Conservation (phyloP, 2,888 invertebrate genomes). For the Graphium colonna region DNA sequence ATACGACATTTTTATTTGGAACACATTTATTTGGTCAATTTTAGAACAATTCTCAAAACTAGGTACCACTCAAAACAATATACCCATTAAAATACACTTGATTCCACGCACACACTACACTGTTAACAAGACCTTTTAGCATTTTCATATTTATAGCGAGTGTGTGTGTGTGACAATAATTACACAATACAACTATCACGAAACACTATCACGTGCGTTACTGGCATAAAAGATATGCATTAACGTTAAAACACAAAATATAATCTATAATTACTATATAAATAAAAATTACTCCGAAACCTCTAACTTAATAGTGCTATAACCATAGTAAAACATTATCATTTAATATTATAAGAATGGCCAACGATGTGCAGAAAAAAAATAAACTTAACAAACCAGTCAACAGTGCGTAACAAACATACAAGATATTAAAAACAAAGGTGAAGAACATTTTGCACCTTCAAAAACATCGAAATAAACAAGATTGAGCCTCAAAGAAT, state of each 20-base stretch:
- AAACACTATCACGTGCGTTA: slow-evolving; percentile 74
- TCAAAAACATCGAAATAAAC: slow-evolving; percentile 26
- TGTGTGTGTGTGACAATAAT: slow-evolving; percentile 36
- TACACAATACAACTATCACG: slow-evolving; percentile 62
- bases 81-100: slow-evolving; percentile 31
- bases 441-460: slow-evolving; percentile 28
- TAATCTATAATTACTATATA: slow-evolving; percentile 41
- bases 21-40: slow-evolving; percentile 80
- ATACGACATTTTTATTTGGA: slow-evolving; percentile 57
- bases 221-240: slow-evolving; percentile 70
- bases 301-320: slow-evolving; percentile 57
- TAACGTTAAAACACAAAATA: slow-evolving; percentile 55
- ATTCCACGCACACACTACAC: slow-evolving; percentile 36
- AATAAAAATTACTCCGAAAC: slow-evolving; percentile 63
- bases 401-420: slow-evolving; percentile 67
- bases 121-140: slow-evolving; percentile 28
- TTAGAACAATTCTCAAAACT: slow-evolving; percentile 67
- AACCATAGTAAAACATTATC: slow-evolving; percentile 57
- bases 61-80: slow-evolving; percentile 69
- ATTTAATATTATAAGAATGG: slow-evolving; percentile 58
- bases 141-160: slow-evolving; percentile 33
- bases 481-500: slow-evolving; percentile 25
- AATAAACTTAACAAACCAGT: slow-evolving; percentile 60
- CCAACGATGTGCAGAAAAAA: slow-evolving; percentile 65
- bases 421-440: slow-evolving; percentile 35